These are phyloP conservation scores for Pygoscelis antarcticus DNA, from an alignment of 2,113 vertebrate genomes.

Conservation along the genomic window DNA sequence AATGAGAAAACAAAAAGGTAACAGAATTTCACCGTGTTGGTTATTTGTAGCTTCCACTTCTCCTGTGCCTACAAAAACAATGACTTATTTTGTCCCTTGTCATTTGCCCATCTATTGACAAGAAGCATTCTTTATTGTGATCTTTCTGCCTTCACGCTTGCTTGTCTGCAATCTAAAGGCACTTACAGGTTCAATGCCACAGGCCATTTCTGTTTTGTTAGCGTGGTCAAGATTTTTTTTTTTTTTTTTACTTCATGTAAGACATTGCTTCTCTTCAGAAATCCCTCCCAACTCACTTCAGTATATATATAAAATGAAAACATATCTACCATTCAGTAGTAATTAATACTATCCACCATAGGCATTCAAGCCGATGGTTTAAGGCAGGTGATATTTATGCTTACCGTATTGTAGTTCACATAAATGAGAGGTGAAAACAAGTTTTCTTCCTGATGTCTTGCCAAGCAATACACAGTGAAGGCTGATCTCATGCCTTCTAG, in stretches of 20 bases:
- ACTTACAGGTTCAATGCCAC: neutral
- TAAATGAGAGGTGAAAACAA: neutral
- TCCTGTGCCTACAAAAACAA: neutral
- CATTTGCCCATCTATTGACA: neutral
- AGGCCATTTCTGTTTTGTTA: neutral
- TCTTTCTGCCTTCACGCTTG: neutral
- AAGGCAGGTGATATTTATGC: neutral
- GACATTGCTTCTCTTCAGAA: neutral
- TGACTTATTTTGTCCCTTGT: neutral
- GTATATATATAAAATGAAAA: neutral
- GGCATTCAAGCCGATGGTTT: neutral
- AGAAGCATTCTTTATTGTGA: neutral
- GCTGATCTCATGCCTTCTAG: neutral
- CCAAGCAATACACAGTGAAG: neutral
- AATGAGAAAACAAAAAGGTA: neutral
- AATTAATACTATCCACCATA: neutral
- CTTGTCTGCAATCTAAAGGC: neutral
- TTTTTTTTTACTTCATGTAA: neutral
- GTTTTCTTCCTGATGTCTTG: neutral
- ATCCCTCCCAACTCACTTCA: neutral
- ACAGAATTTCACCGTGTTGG: neutral
- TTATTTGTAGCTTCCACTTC: neutral
- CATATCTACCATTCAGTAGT: neutral
- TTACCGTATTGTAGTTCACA: neutral
- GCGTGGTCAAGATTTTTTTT: neutral